Percentiles rank a stretch among this genome's conserved stretches.
Conservation (phyloP, 2,113 vertebrate species). For the Pan troglodytes region NHGRI_mPanTro3-v2.1_pri NC_072407.2:75760501-75761000, state of each 20-base stretch:
- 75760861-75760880: no score
- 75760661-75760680: not conserved
- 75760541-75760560: not conserved
- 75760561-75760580: not conserved
- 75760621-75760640: not conserved
- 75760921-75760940: not conserved
- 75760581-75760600: not conserved
- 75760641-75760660: not conserved
- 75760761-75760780: no score
- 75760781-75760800: no score
- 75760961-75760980: not conserved
- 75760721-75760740: not conserved
- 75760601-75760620: not conserved
- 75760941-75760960: not conserved
- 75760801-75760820: no score
- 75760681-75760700: not conserved
- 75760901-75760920: not conserved
- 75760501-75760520: not conserved
- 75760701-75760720: not conserved
- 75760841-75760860: no score
- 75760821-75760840: no score
- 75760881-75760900: no score
- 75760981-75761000: not conserved
- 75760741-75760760: not conserved
- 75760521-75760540: not conserved